Evolutionary conservation across 1,140 invertebrate species (phyloP), one percentile per base, ranked within the genome.

Genomic region (Amyelois transitella): DNA sequence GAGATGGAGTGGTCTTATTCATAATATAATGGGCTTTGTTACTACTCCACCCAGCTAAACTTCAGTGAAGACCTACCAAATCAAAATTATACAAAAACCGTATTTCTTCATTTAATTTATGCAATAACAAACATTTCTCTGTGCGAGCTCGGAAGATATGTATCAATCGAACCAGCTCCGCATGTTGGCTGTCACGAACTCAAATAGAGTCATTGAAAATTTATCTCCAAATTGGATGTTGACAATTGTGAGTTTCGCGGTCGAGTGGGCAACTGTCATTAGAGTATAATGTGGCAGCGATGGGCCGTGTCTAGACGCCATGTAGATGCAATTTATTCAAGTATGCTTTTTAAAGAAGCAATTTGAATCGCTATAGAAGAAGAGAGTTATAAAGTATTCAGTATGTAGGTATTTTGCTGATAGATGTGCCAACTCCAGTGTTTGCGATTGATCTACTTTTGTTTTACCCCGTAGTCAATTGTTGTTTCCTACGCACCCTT

Each of bases 211-310:
- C 63, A 66, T 72, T 70, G 45, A 57, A 48, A 48, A 48, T 48
- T 48, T 18, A 48, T 10, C 18, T 48, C 45, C 19, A 17, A 48
- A 48, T 38, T 14, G 55, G 28, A 44, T 55, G 63, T 10, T 51
- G 59, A 59, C 48, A n/a, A 60, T 74, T 58, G 17, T 55, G 69
- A 32, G 76, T 81, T 81, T 75, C 68, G 67, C 73, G 75, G 73
- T 72, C 51, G 55, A 59, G 19, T 64, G 60, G 58, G 47, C 55
- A 53, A 67, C 53, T 62, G 71, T 64, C 63, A 55, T 69, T 72
- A 56, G 10, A 44, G 21, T 49, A 48, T 48, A 48, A 48, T 48
- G 45, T 17, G 8, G 45, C 8, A 18, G 45, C 62, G 65, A 69
- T 72, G 66, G 72, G 58, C 61, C 71, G 53, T 67, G 64, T 59